Evolutionary conservation across 2,797 vertebrate species (phyloP).

Genomic region (Phrynocephalus vlangalii): DNA sequence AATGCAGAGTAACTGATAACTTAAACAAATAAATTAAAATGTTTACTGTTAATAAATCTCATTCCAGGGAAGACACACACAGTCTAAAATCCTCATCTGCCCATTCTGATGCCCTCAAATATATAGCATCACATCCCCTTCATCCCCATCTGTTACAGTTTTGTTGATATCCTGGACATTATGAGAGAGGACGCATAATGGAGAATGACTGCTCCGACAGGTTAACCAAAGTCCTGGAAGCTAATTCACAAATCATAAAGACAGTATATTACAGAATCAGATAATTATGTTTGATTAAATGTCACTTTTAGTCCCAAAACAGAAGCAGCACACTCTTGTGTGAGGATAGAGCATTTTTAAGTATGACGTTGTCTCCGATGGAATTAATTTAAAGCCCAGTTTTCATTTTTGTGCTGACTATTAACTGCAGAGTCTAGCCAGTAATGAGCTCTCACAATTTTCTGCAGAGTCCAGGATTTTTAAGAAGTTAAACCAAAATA

Average conservation of each 20-base stretch:
- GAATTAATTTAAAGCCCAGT: conserved; percentile 73
- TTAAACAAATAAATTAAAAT: not conserved
- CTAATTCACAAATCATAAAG: conserved; percentile 8
- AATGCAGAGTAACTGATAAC: not conserved
- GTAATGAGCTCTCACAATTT: conserved; percentile 68
- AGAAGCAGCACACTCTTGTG: conserved; percentile 14
- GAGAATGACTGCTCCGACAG: not conserved
- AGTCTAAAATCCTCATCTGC: not conserved
- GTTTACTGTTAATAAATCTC: not conserved
- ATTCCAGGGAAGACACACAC: not conserved
- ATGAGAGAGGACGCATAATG: too few species aligned
- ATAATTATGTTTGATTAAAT: not conserved
- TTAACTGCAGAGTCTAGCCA: conserved; percentile 45
- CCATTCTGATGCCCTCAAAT: not conserved
- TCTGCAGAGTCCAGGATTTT: conserved; percentile 67
- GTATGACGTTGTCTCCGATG: conserved; percentile 63
- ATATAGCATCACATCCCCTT: not conserved
- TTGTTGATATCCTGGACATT: too few species aligned
- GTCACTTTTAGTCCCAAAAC: conserved; percentile 19
- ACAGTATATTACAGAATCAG: not conserved
- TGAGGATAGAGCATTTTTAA: conserved; percentile 35
- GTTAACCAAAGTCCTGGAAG: not conserved
- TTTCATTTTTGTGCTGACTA: conserved; percentile 70
- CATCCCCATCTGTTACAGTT: not conserved
- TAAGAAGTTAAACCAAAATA: conserved; percentile 75